Conservation (phyloP, 2,888 invertebrate genomes). For the Dicyrtomina minuta region DNA sequence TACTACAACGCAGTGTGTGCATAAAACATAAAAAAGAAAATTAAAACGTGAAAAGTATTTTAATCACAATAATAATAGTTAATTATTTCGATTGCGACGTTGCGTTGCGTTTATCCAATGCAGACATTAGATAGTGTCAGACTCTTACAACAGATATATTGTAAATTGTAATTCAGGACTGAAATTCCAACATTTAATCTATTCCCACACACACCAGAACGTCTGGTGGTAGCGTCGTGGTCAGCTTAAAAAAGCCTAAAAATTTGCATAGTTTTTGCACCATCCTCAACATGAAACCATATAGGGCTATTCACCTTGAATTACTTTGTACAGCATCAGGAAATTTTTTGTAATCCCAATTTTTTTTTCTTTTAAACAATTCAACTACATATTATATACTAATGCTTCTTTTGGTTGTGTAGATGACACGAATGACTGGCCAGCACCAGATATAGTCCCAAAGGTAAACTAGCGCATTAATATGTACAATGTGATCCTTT, state of each 20-base stretch:
- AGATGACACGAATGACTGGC: background rate
- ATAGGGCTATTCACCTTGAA: slow-evolving; percentile 39
- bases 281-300: slow-evolving; percentile 24
- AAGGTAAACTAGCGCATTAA: slow-evolving; percentile 4
- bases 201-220: no score
- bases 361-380: slow-evolving; percentile 1
- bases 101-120: no score
- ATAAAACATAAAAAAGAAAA: no score
- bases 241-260: background rate
- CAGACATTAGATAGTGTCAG: no score
- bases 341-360: slow-evolving; percentile 14
- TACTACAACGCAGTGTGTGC: no score
- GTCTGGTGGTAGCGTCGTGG: background rate
- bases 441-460: slow-evolving; percentile 11
- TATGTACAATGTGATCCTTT: background rate
- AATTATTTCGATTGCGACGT: no score
- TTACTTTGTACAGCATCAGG: slow-evolving; percentile 30
- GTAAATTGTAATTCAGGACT: no score
- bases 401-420: background rate
- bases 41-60: no score
- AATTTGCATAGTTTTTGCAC: slow-evolving; percentile 13
- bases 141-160: no score
- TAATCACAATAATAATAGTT: no score
- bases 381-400: background rate
- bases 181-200: no score